Evolutionary conservation across 2,888 invertebrate genomes (phyloP), one percentile per base, ranked within the genome.

Genomic region (Papilio elwesi): DNA sequence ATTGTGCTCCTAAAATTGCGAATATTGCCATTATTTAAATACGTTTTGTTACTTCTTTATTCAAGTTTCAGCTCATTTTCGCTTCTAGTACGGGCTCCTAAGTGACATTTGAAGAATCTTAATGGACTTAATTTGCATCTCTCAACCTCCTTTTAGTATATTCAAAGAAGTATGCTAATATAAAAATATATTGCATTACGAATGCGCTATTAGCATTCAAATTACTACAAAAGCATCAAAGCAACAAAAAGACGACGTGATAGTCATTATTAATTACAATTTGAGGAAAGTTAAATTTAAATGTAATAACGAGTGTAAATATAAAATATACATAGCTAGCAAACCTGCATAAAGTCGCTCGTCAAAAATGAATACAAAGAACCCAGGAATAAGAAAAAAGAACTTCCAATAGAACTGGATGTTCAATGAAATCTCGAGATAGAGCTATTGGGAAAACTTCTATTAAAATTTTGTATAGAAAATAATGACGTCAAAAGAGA

Each of bases 71-170:
- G 65, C 69, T 73, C 73, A 73, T 73, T 73, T 73, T 73, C 69
- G 57, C 36, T 70, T 69, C 69, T 52, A 73, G 73, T 47, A 62
- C 69, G 69, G 69, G 52, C 73, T 73, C 70, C 69, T 70, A 69
- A 66, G 66, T 73, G 69, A 73, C 73, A 73, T 69, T 73, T 73
- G 69, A 66, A 66, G 73, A 73, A 73, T 73, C 65, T 73, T 73
- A 73, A 73, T 73, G 69, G 73, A 73, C 69, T 73, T 16, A 69
- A 73, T 73, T 73, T 73, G 73, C 73, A 73, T 73, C 73, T 69
- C 59, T 62, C 65, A 69, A 73, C 69, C 69, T 73, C 64, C 69
- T 69, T 59, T 66, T 59, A 73, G 66, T 66, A 57, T 68, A 52
- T 52, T 52, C 57, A 69, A 16, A 69, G 65, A 69, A 70, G 52